phyloP scores from a whole-genome alignment of 2,888 invertebrate species.

The Isotomurus palustris region DNA sequence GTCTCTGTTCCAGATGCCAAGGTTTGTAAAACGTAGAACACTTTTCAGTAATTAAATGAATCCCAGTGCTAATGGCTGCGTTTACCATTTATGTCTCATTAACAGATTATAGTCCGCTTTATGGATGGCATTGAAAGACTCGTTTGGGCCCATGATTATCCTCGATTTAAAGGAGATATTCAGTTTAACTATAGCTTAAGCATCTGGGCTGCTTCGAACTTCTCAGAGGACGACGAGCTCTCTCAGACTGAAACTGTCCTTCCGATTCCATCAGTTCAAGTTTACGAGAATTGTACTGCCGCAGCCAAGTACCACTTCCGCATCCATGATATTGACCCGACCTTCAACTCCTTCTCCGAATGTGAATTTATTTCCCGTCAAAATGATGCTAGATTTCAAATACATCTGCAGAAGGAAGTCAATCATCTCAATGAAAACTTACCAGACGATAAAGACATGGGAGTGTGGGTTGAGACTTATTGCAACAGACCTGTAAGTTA shows the following conservation, averaged over 20 bases:
- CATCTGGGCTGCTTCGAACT: slow-evolving; percentile 5
- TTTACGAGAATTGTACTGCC: not conserved
- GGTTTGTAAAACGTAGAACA: too few relatives aligned
- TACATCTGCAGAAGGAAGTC: not conserved
- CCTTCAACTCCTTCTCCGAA: not conserved
- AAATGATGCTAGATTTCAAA: slow-evolving; percentile 5
- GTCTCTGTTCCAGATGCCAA: not conserved
- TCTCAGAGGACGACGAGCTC: too few relatives aligned
- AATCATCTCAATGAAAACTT: not conserved
- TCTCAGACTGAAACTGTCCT: too few relatives aligned
- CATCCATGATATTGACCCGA: not conserved
- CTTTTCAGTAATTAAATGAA: not conserved
- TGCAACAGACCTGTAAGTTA: slow-evolving; percentile 12
- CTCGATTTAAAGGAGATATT: not conserved
- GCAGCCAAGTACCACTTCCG: not conserved
- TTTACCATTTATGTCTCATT: too few relatives aligned
- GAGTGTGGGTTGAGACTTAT: slow-evolving; percentile 28
- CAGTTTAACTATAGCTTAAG: not conserved
- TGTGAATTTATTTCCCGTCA: not conserved
- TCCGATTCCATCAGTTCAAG: too few relatives aligned
- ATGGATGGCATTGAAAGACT: slow-evolving; percentile 1
- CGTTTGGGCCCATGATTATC: slow-evolving; percentile 6
- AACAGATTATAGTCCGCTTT: slow-evolving; percentile 14
- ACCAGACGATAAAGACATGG: slow-evolving; percentile 18
- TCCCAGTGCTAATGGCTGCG: slow-evolving; percentile 1